Evolutionary conservation across 2,797 vertebrate species (phyloP), one percentile per base, ranked within the genome.

Genomic region (Acanthiza pusilla): DNA sequence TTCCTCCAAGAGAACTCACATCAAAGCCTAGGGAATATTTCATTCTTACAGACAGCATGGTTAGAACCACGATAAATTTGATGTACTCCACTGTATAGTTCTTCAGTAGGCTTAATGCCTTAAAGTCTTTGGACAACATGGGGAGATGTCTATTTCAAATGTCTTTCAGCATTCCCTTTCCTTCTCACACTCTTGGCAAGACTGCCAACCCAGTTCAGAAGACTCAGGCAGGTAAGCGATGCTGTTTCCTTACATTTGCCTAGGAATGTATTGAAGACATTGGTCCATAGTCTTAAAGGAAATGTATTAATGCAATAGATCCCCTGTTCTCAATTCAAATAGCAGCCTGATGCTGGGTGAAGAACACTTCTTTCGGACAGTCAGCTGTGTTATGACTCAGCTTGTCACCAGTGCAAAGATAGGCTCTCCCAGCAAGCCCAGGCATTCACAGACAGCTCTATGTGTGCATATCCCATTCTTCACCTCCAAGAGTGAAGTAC

Each of bases 391-490:
- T 42, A 12, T 34, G 30, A 30, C 15, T 57, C 3, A 0, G 23
- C 47, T n/a, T 70, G 45, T 34, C 38, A 73, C n/a, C 50, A 55
- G 11, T 17, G 4, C 29, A 73, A 45, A 73, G 47, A 50, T 13
- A 30, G 0, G 0, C 5, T 42, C 20, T 51, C 40, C 26, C 45
- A n/a, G 47, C n/a, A 47, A 77, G n/a, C 29, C 61, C 26, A 63
- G 45, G 36, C 65, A 45, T 27, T 50, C 34, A 43, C 16, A 58
- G 29, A 26, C 25, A 40, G 29, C 13, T 62, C 4, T 9, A 21
- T 1, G 1, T 47, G 14, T 40, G 27, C 13, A 25, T 42, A 68
- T 16, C 29, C 54, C 32, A 11, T 50, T 72, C 48, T 47, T 27
- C 32, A 40, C 7, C 5, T 11, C 16, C 26, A 83, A 16, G 7